These are phyloP conservation scores for Cinclus mexicanus DNA, from an alignment of 2,113 vertebrate species.

Conservation along the genomic window DNA sequence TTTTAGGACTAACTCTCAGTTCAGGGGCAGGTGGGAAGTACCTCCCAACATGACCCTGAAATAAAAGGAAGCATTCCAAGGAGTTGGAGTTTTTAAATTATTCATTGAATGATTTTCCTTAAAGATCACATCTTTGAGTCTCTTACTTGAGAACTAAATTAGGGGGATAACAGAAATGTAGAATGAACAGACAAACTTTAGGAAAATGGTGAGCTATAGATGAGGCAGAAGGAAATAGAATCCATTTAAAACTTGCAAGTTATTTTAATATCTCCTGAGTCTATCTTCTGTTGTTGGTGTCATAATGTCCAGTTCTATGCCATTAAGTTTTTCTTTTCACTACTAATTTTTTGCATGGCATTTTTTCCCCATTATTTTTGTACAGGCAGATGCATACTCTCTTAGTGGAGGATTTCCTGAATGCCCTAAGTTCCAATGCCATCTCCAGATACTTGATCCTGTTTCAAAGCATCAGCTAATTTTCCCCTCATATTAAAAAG, in stretches of 20 bases:
- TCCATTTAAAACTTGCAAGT: neutral
- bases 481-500: neutral
- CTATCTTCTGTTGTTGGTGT: neutral
- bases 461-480: constrained; percentile 30
- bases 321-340: neutral
- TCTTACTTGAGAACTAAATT: neutral
- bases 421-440: constrained; percentile 38
- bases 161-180: neutral
- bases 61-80: neutral
- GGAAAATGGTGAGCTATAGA: neutral
- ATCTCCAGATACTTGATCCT: constrained; percentile 34
- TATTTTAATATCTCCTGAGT: neutral
- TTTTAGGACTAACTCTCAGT: neutral
- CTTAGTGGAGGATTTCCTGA: constrained; percentile 36
- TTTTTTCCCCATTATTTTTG: constrained; percentile 28
- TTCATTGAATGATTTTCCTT: neutral
- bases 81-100: neutral
- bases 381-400: neutral
- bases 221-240: neutral
- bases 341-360: neutral
- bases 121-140: neutral
- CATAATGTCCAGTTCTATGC: neutral
- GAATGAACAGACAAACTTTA: neutral
- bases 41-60: neutral
- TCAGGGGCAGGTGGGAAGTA: neutral